Conservation (phyloP, 2,113 vertebrate species). For the Chitala chitala region DNA sequence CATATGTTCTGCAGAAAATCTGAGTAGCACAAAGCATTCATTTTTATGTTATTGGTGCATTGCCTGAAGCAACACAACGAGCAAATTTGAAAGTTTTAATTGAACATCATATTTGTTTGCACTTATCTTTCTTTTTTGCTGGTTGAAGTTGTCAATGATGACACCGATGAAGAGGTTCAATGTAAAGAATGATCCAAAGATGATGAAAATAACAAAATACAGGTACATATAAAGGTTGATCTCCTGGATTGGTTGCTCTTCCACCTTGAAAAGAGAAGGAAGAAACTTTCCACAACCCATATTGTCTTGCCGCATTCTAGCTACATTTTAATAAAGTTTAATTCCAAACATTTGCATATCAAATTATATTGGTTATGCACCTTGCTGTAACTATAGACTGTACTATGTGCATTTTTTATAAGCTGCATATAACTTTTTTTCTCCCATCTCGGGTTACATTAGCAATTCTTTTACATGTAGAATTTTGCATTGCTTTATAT, state of each 20-base stretch:
- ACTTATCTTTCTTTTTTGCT: slow-evolving; percentile 98
- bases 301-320: too few species aligned
- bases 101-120: slow-evolving; percentile 11
- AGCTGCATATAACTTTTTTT: too few species aligned
- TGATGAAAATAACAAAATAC: slow-evolving; percentile 92
- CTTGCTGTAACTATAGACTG: too few species aligned
- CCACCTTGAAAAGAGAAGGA: slow-evolving; percentile 48
- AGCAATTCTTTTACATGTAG: too few species aligned
- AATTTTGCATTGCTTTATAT: too few species aligned
- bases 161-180: slow-evolving; percentile 95
- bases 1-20: not conserved
- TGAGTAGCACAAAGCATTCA: not conserved
- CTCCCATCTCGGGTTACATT: too few species aligned
- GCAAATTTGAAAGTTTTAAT: not conserved
- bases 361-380: too few species aligned
- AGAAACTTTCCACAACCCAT: not conserved
- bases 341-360: too few species aligned
- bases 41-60: not conserved
- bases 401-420: too few species aligned
- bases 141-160: slow-evolving; percentile 98
- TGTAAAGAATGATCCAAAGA: slow-evolving; percentile 97
- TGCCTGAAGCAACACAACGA: not conserved
- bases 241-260: slow-evolving; percentile 74
- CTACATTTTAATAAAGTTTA: too few species aligned
- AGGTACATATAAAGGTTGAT: slow-evolving; percentile 93